Percentiles rank a stretch among this genome's conserved stretches.
These are phyloP conservation scores for Catocala sponsa DNA, from an alignment of 2,888 invertebrate genomes.

Conservation along the genomic window DNA sequence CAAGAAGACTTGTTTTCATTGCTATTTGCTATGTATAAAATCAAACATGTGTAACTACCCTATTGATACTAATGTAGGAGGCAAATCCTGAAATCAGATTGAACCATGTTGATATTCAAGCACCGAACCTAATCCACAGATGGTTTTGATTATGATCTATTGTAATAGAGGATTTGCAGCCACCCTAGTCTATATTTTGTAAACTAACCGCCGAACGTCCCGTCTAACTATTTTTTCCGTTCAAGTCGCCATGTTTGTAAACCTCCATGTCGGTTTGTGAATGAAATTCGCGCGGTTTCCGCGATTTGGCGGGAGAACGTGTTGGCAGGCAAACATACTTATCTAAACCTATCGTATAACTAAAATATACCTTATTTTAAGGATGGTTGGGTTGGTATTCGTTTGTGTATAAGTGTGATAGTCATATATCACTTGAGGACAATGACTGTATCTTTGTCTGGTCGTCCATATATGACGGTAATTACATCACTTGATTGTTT, in stretches of 20 bases:
- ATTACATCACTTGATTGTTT: conserved; percentile 4
- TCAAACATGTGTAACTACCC: too few species aligned
- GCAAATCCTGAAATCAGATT: too few species aligned
- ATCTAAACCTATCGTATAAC: conserved; percentile 34
- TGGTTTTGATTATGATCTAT: conserved; percentile 57
- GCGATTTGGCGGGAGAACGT: conserved; percentile 73
- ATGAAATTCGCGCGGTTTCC: conserved; percentile 85
- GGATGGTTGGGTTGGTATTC: conserved; percentile 13
- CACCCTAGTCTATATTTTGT: conserved; percentile 84
- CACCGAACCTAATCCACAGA: conserved; percentile 34
- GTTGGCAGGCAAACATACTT: conserved; percentile 45
- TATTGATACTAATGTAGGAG: too few species aligned
- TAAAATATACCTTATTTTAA: conserved; percentile 22
- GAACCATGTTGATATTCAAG: conserved; percentile 32
- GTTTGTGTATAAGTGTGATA: conserved; percentile 7
- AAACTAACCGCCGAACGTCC: conserved; percentile 80
- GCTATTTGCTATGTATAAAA: too few species aligned
- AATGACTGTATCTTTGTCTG: conserved; percentile 47
- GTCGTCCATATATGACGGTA: conserved; percentile 12
- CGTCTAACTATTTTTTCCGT: conserved; percentile 86
- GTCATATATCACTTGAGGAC: conserved; percentile 47
- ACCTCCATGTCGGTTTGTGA: conserved; percentile 75
- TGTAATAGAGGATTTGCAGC: conserved; percentile 65
- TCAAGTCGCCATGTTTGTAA: conserved; percentile 81
- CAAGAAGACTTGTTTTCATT: too few species aligned